phyloP scores from a whole-genome alignment of 92 coral and sea anemone genomes.

The Porites divaricata region DNA sequence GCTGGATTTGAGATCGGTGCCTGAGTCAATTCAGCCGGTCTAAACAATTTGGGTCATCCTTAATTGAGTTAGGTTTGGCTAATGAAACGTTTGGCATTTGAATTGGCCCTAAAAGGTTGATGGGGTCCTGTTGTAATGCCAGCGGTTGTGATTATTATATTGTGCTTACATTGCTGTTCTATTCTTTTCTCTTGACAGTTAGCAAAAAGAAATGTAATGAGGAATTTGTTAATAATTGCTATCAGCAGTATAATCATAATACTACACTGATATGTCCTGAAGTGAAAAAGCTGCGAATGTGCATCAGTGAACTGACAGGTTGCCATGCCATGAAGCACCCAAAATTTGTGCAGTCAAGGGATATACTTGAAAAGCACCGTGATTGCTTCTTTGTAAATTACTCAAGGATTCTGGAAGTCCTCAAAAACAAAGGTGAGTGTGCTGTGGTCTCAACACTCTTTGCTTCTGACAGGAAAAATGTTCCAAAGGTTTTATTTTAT shows the following conservation, averaged over 20 bases:
- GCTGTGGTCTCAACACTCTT: no score
- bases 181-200: slow-evolving; percentile 26
- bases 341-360: slow-evolving; percentile 59
- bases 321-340: slow-evolving; percentile 88
- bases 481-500: no score
- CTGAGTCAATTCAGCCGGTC: no score
- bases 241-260: slow-evolving; percentile 54
- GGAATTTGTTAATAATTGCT: slow-evolving; percentile 58
- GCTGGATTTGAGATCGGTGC: no score
- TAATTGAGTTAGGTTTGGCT: no score
- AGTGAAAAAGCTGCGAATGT: slow-evolving; percentile 67
- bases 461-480: no score
- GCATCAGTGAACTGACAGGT: slow-evolving; percentile 58
- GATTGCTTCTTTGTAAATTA: slow-evolving; percentile 81
- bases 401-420: slow-evolving; percentile 75
- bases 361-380: slow-evolving; percentile 64
- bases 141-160: no score
- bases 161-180: not conserved
- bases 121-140: no score
- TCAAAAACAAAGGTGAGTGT: slow-evolving; percentile 62
- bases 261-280: slow-evolving; percentile 69
- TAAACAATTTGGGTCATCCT: no score
- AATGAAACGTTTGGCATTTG: no score
- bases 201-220: slow-evolving; percentile 70
- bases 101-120: no score